Conservation (phyloP, 2,888 invertebrate species). For the Subacronicta megacephala region DNA sequence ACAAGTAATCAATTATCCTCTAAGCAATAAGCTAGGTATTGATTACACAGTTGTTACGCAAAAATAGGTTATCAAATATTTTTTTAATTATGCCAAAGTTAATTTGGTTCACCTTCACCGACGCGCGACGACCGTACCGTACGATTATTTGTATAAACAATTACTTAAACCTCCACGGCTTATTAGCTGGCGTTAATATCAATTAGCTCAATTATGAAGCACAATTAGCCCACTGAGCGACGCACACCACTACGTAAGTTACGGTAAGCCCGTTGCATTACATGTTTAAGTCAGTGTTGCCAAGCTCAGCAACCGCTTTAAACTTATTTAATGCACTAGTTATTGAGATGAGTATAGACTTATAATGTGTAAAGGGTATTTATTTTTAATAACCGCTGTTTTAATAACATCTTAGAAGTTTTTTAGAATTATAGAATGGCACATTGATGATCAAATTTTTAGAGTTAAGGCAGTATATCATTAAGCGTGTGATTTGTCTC, state of each 20-base stretch:
- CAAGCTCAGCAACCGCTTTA: neutral
- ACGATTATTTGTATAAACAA: constrained; percentile 28
- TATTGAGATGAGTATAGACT: neutral
- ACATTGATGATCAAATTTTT: no score
- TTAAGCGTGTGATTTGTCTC: no score
- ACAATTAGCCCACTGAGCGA: constrained; percentile 13
- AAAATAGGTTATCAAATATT: constrained; percentile 25
- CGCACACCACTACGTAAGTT: constrained; percentile 6
- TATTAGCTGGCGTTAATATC: constrained; percentile 31
- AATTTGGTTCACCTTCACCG: constrained; percentile 1
- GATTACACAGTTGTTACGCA: constrained; percentile 35
- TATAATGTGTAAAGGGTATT: neutral
- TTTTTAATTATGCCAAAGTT: constrained; percentile 25
- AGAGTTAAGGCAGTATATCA: no score
- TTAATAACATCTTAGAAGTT: neutral
- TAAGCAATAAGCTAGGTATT: constrained; percentile 18
- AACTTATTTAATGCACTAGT: neutral
- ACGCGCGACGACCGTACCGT: constrained; percentile 17
- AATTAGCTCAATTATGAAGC: constrained; percentile 24
- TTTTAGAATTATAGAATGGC: no score
- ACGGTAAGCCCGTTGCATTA: constrained; percentile 17
- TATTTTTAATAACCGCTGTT: no score
- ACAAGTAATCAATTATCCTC: constrained; percentile 32
- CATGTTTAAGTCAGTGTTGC: constrained; percentile 1
- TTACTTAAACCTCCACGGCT: constrained; percentile 27